Evolutionary conservation across 2,888 invertebrate genomes (phyloP), one percentile per base, ranked within the genome.

Genomic region (Cheilosia vulpina): DNA sequence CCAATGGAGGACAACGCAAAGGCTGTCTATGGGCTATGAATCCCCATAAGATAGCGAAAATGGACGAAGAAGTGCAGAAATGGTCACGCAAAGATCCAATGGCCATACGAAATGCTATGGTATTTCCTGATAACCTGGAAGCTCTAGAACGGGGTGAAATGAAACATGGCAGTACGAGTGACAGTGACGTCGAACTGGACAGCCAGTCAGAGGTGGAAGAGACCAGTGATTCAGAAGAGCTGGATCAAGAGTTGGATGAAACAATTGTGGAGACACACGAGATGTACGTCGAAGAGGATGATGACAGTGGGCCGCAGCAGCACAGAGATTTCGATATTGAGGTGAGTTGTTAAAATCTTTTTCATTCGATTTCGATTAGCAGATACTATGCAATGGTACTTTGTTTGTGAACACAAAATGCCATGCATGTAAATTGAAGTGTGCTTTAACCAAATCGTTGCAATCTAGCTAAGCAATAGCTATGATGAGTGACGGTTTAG

Each of bases 61-160:
- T 99, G 98, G 98, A 99, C 89, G 98, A 98, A 91, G 99, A 99
- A 93, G 98, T 99, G 65, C 97, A 97, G 89, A 99, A 99, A 90
- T 99, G 98, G 98, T 97, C 98, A 24, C 95, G 98, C 87, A 98
- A 99, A 92, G 98, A 99, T 93, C 98, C 98, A 0, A 94, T 95
- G 87, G 98, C 98, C 9, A 98, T 98, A 76, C 96, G 96, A 88
- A 96, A 96, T 89, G 97, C 98, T 3, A 98, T 99, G 98, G 96
- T 97, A 47, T 96, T 96, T 93, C 98, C 99, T 90, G 97, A 97
- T 88, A 95, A 96, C 89, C 92, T 98, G 88, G 97, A 97, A 90
- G 94, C 96, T 0, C 90, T 98, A 50, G 97, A 98, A 91, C 94
- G 96, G 2, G 97, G 98, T 1, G 97, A 97, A 92, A 95, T 98